These are phyloP conservation scores for Aleadryas rufinucha DNA, from an alignment of 2,113 vertebrate species.

Conservation along the genomic window DNA sequence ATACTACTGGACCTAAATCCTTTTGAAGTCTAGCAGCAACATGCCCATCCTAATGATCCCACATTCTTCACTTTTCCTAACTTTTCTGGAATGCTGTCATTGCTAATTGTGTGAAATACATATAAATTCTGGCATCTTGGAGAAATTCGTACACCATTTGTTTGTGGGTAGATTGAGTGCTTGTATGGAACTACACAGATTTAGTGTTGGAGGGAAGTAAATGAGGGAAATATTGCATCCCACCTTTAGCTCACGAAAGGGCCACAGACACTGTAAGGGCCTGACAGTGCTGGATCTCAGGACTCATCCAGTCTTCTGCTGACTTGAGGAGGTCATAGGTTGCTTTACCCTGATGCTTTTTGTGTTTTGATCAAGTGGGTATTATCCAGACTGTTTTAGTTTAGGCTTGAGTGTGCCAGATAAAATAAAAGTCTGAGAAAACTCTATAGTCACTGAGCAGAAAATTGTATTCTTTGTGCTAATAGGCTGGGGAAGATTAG, in stretches of 20 bases:
- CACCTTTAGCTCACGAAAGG: neutral
- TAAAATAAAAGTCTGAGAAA: neutral
- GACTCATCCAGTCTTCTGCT: neutral
- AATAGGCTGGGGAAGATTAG: rapidly evolving
- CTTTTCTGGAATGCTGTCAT: neutral
- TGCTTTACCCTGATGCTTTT: neutral
- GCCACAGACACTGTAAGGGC: rapidly evolving
- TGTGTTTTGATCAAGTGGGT: neutral
- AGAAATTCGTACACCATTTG: neutral
- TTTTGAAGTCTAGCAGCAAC: neutral
- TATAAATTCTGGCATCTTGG: neutral
- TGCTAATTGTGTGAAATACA: neutral
- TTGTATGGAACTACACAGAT: neutral
- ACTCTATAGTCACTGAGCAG: neutral
- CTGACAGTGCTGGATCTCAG: neutral
- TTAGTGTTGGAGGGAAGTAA: neutral
- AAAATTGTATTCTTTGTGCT: neutral
- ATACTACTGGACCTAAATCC: neutral
- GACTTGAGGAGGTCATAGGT: neutral
- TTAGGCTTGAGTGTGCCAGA: neutral
- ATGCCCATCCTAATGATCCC: neutral
- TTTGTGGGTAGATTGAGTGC: neutral
- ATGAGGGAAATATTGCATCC: neutral
- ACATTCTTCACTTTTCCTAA: neutral
- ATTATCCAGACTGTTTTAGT: neutral